A percentile compares a stretch with the other conserved stretches of the same genome.
These are phyloP conservation scores for Mesaphorura yosii DNA, from an alignment of 1,140 invertebrate genomes.

Conservation along the genomic window DNA sequence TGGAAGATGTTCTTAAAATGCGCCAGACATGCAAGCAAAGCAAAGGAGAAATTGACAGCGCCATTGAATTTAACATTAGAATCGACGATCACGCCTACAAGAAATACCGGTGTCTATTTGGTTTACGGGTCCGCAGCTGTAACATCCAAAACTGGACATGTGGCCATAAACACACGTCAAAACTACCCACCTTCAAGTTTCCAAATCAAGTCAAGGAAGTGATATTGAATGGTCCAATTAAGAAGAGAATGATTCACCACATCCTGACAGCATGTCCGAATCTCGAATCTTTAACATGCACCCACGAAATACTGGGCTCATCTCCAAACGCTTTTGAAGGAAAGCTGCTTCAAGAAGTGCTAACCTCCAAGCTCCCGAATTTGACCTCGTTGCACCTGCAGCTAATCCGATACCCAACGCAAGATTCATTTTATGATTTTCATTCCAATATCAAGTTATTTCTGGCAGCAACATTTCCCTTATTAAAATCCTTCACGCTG, in stretches of 20 bases:
- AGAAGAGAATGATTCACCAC: conserved; percentile 1
- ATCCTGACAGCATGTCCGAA: conserved; percentile 11
- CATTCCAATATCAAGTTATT: conserved; percentile 14
- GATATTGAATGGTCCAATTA: conserved; percentile 18
- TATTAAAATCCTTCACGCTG: conserved; percentile 16
- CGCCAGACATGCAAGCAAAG: conserved; percentile 5
- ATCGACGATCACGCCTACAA: conserved; percentile 17
- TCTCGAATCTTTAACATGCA: conserved; percentile 15
- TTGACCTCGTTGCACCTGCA: conserved; percentile 22
- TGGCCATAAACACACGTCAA: conserved; percentile 5
- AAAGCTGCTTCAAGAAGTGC: neutral
- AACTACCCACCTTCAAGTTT: neutral
- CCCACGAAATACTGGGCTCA: conserved; percentile 19
- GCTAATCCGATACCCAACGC: conserved; percentile 17
- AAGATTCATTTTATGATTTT: conserved; percentile 9
- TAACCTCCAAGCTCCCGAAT: neutral
- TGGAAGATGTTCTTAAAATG: conserved; percentile 11
- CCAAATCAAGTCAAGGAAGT: conserved; percentile 19
- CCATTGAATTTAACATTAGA: conserved; percentile 19
- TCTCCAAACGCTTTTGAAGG: conserved; percentile 5
- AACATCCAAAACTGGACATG: conserved; percentile 9
- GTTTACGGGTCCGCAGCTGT: conserved; percentile 7
- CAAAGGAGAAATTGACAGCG: conserved; percentile 18
- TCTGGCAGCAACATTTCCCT: conserved; percentile 13
- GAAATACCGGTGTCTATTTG: conserved; percentile 8